Evolutionary conservation across 2,113 vertebrate species (phyloP), one percentile per base, ranked within the genome.

Genomic region (Oncorhynchus clarkii): DNA sequence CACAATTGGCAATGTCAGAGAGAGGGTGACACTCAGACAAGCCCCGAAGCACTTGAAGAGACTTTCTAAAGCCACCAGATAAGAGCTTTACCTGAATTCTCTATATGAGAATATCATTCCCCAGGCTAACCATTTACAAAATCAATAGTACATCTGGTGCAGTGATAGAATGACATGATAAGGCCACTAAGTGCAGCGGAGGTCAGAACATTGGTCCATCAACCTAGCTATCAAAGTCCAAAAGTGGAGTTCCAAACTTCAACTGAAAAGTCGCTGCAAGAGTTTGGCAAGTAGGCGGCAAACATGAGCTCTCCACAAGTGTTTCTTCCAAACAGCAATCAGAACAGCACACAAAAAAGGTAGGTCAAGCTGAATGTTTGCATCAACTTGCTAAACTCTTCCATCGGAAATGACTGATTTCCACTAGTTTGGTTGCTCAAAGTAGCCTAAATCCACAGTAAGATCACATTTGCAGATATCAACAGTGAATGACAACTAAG

Each of bases 101-200:
- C 66, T 39, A 18, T n/a, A 34, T 20, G 29, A 34, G 66, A 68
- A 68, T 68, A 13, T 18, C 24, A 31, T 67, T 67, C 27, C 65
- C 18, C 66, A 20, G 31, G 16, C 39, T 68, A 18, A 31, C 31
- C 66, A 39, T 1, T 68, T 20, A 39, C 66, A 68, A 20, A 39
- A 68, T 68, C 66, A 68, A 68, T 68, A 68, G 66, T 18, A 31
- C 39, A 68, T 68, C 66, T 68, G 66, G 27, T 34, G 66, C 66
- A 31, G 9, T 26, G 66, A 68, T 12, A 20, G 5, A 68, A 18
- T 34, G 27, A 9, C 29, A 68, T 68, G 66, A 68, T 68, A 68
- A 31, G 29, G 31, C 59, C 66, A 68, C 66, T 20, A 26, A 39
- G 14, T 20, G 31, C 29, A 16, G 2, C 4, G 0, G 5, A 54